These are phyloP conservation scores for Brenthis daphne DNA, from an alignment of 2,888 invertebrate genomes.

Conservation along the genomic window DNA sequence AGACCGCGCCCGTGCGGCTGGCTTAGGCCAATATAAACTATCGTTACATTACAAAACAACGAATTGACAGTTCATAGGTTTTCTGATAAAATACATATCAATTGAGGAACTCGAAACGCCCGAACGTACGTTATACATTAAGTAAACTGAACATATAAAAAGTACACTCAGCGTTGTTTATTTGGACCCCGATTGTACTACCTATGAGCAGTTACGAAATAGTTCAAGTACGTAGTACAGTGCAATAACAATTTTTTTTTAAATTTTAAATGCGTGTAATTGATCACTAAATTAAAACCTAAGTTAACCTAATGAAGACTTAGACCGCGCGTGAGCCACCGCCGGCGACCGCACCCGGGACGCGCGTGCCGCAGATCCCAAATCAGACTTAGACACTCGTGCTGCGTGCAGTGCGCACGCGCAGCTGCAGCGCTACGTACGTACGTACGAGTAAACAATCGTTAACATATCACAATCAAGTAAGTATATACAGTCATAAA, in stretches of 20 bases:
- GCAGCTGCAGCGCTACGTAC: background rate
- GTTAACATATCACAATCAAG: conserved; percentile 13
- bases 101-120: conserved; percentile 17
- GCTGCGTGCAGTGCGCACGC: background rate
- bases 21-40: conserved; percentile 17
- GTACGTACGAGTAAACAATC: background rate
- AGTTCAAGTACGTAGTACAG: background rate
- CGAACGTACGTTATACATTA: background rate
- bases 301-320: no score
- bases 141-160: background rate
- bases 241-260: background rate
- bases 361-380: no score
- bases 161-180: background rate
- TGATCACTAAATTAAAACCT: no score
- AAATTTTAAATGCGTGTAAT: background rate
- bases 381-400: background rate
- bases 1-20: conserved; percentile 4
- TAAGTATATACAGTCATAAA: conserved; percentile 14
- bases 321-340: no score
- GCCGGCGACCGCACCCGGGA: no score
- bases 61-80: conserved; percentile 21
- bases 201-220: background rate
- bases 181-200: conserved; percentile 12
- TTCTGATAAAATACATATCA: conserved; percentile 2
- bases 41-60: conserved; percentile 13